Conservation (phyloP, 2,113 vertebrate genomes). For the Megalops atlanticus region DNA sequence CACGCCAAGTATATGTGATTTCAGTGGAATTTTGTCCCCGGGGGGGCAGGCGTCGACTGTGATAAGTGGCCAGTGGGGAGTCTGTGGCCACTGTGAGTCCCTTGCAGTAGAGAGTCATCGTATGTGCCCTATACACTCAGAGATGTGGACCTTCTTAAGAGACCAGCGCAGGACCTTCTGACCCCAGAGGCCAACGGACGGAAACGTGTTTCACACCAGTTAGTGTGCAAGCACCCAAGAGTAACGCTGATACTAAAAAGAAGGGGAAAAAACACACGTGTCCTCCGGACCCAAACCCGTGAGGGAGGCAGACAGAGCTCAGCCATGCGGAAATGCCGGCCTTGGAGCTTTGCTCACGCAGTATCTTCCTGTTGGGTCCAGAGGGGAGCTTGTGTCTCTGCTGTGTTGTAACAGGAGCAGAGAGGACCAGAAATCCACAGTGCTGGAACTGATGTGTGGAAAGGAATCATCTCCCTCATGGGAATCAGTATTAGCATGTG, state of each 20-base stretch:
- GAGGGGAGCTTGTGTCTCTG: not conserved
- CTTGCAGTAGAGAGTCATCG: not conserved
- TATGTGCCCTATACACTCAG: not conserved
- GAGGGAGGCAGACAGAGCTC: not conserved
- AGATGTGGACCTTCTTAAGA: too few species aligned
- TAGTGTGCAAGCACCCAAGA: not conserved
- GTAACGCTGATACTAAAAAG: not conserved
- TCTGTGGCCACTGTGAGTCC: not conserved
- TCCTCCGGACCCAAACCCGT: not conserved
- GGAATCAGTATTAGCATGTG: not conserved
- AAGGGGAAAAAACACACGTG: not conserved
- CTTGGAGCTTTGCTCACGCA: not conserved
- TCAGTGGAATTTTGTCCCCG: not conserved
- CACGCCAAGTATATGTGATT: too few species aligned
- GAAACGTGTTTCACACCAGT: not conserved
- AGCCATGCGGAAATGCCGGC: not conserved
- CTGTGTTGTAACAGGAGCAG: not conserved
- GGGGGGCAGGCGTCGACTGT: not conserved
- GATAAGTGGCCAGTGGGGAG: not conserved
- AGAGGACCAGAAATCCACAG: not conserved
- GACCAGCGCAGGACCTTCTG: not conserved
- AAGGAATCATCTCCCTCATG: not conserved
- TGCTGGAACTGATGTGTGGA: not conserved
- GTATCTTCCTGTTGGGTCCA: too few species aligned
- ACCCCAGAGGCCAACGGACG: not conserved